A percentile compares a stretch with the other conserved stretches of the same genome.
phyloP scores from a whole-genome alignment of 2,888 invertebrate genomes.

The Anoplius nigerrimus region DNA sequence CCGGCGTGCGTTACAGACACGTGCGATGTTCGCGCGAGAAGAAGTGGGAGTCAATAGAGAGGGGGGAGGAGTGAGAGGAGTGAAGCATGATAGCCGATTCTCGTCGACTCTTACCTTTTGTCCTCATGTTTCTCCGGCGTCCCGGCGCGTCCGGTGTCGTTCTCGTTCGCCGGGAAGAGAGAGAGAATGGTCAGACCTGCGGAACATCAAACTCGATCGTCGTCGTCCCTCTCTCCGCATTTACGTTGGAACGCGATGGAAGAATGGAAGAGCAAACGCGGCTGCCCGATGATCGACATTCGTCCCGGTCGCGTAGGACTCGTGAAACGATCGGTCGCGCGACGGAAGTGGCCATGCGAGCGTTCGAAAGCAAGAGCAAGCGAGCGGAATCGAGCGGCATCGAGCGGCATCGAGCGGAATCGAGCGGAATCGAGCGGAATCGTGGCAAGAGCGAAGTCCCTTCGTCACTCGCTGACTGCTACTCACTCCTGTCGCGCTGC shows the following conservation, averaged over 20 bases:
- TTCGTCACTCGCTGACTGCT: too few relatives aligned
- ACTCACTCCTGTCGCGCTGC: conserved; percentile 41
- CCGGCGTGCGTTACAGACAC: background rate
- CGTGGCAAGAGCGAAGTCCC: background rate
- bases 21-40: background rate
- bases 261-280: too few relatives aligned
- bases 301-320: too few relatives aligned
- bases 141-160: conserved; percentile 27
- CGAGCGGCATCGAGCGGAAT: background rate
- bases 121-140: conserved; percentile 21
- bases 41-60: too few relatives aligned
- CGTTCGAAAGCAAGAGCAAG: background rate
- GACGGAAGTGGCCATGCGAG: background rate
- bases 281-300: too few relatives aligned
- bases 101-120: conserved; percentile 25
- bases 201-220: conserved; percentile 31
- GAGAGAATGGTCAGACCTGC: conserved; percentile 41
- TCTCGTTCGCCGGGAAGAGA: conserved; percentile 26
- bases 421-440: background rate
- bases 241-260: background rate
- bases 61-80: too few relatives aligned
- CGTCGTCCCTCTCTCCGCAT: conserved; percentile 5
- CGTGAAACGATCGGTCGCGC: too few relatives aligned
- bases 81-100: background rate
- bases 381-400: background rate